Conservation (phyloP, 2,113 vertebrate genomes). For the Cyprinodon variegatus region DNA sequence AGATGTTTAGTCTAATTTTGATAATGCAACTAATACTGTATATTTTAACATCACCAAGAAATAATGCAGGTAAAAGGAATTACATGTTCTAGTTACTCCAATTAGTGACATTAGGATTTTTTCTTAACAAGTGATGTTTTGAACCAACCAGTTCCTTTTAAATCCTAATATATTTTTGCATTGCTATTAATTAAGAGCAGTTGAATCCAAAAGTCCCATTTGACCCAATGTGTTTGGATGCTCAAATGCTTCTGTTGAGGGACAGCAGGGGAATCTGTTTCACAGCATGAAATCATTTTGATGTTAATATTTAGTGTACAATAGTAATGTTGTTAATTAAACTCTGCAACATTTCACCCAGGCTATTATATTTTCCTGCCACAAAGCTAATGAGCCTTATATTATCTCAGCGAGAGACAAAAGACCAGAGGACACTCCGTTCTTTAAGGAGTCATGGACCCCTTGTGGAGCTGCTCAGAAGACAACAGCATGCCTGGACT, state of each 20-base stretch:
- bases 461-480: conserved; percentile 35
- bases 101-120: conserved; percentile 10
- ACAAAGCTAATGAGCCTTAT: conserved; percentile 67
- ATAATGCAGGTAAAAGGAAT: background rate
- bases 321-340: conserved; percentile 67
- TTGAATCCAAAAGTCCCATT: background rate
- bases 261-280: conserved; percentile 26
- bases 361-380: conserved; percentile 64
- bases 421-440: conserved; percentile 60
- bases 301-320: conserved; percentile 63
- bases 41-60: background rate
- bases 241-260: conserved; percentile 6
- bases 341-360: conserved; percentile 63
- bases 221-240: background rate
- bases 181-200: background rate
- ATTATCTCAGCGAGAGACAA: conserved; percentile 68
- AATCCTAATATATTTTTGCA: background rate
- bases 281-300: conserved; percentile 48
- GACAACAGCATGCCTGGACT: conserved; percentile 27
- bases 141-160: conserved; percentile 1
- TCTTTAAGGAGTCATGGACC: conserved; percentile 50
- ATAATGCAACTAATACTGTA: background rate
- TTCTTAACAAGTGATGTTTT: background rate
- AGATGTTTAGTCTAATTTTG: background rate
- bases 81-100: background rate